A percentile compares a stretch with the other conserved stretches of the same genome.
Conservation (phyloP, 2,888 invertebrate genomes). For the Eristalinus aeneus region DNA sequence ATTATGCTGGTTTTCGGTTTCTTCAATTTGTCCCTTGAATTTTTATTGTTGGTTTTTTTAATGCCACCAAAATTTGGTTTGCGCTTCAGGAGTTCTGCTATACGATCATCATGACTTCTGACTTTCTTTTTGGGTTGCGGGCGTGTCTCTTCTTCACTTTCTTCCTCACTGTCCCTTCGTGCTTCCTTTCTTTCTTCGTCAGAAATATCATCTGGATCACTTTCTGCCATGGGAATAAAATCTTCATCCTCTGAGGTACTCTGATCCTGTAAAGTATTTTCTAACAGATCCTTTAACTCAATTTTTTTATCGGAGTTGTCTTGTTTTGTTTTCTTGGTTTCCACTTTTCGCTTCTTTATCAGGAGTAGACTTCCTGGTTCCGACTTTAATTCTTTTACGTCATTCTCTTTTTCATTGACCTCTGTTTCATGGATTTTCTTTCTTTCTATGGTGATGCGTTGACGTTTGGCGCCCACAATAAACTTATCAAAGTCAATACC, state of each 20-base stretch:
- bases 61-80: conserved; percentile 76
- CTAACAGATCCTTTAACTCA: conserved; percentile 75
- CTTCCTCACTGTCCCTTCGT: conserved; percentile 37
- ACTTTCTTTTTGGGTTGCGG: conserved; percentile 57
- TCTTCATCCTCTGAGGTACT: conserved; percentile 77
- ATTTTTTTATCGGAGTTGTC: conserved; percentile 60
- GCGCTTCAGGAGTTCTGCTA: conserved; percentile 74
- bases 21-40: conserved; percentile 27
- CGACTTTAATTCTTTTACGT: conserved; percentile 10
- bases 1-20: conserved; percentile 56
- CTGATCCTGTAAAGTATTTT: conserved; percentile 77
- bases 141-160: conserved; percentile 45
- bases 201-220: conserved; percentile 53
- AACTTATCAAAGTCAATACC: conserved; percentile 76
- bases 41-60: conserved; percentile 74
- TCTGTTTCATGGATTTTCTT: background rate
- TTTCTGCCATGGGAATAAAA: conserved; percentile 65
- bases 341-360: conserved; percentile 61
- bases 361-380: conserved; percentile 46
- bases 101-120: conserved; percentile 72
- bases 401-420: conserved; percentile 22
- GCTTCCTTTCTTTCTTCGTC: conserved; percentile 72
- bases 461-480: conserved; percentile 73
- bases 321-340: conserved; percentile 28
- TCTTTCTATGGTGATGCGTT: conserved; percentile 47